These are phyloP conservation scores for Drosophila borborema DNA, from an alignment of 2,888 invertebrate species.

Conservation along the genomic window DNA sequence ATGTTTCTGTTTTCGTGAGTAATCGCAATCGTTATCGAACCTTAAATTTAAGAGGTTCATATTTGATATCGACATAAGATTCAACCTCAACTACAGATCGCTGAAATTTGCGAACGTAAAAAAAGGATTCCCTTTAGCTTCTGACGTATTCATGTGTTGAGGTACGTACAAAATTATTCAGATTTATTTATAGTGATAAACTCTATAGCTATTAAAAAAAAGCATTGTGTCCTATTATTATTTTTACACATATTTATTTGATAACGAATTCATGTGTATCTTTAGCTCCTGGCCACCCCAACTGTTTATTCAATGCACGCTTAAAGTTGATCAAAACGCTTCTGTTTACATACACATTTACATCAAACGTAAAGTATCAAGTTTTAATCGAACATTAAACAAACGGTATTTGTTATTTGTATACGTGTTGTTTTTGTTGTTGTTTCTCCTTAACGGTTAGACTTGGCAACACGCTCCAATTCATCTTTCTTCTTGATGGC, in stretches of 20 bases:
- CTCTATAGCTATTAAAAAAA: conserved; percentile 53
- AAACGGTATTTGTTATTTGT: conserved; percentile 61
- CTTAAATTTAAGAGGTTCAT: too few species aligned
- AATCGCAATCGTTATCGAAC: conserved; percentile 36
- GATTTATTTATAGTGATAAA: conserved; percentile 44
- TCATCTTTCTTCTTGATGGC: conserved; percentile 99
- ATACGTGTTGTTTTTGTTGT: conserved; percentile 23
- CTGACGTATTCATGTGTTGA: conserved; percentile 12
- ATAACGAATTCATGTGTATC: conserved; percentile 42
- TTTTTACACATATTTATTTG: conserved; percentile 56
- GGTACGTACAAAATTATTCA: conserved; percentile 25
- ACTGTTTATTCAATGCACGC: conserved; percentile 47
- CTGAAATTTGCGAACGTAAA: conserved; percentile 10
- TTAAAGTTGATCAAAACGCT: conserved; percentile 56
- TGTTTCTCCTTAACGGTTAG: conserved; percentile 95
- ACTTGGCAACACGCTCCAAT: conserved; percentile 99
- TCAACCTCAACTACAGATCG: conserved; percentile 2
- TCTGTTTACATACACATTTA: conserved; percentile 54
- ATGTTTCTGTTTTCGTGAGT: neutral
- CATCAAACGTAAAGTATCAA: conserved; percentile 58
- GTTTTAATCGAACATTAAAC: conserved; percentile 61
- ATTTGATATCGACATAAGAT: neutral
- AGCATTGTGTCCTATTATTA: conserved; percentile 51
- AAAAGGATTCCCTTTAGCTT: conserved; percentile 1
- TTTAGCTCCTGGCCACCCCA: conserved; percentile 39